Percentiles rank a stretch among this genome's conserved stretches.
phyloP scores from a whole-genome alignment of 2,797 vertebrate species.

The Rousettus madagascariensis region DNA sequence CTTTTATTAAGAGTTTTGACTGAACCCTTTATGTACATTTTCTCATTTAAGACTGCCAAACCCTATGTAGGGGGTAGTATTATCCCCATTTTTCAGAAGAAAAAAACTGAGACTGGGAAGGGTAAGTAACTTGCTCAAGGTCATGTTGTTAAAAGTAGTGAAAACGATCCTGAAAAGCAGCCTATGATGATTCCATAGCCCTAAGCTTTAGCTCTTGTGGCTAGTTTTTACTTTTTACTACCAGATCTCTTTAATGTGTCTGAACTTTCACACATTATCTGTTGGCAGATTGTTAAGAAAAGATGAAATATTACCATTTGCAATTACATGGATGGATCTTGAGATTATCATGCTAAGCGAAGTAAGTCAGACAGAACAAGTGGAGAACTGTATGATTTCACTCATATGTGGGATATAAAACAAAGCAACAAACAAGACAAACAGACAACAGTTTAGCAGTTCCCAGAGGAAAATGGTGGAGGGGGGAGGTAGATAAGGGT shows the following conservation, averaged over 20 bases:
- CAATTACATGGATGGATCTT: no score
- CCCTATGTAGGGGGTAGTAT: fast-evolving
- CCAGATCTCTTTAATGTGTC: background rate
- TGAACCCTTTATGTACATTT: background rate
- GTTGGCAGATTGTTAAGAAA: background rate
- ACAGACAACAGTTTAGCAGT: no score
- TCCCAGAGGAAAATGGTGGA: no score
- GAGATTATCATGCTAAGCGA: no score
- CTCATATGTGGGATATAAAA: no score
- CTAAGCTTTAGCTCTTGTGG: no score
- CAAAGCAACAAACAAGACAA: no score
- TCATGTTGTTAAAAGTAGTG: background rate
- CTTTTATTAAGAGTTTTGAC: background rate
- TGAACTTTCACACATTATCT: background rate
- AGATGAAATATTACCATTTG: no score
- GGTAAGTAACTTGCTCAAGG: background rate
- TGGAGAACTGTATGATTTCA: no score
- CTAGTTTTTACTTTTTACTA: background rate
- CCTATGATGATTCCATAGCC: background rate
- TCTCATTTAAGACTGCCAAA: background rate
- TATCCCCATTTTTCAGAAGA: background rate
- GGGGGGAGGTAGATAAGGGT: no score
- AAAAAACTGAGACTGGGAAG: background rate
- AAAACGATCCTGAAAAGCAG: background rate
- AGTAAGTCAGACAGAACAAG: no score